Evolutionary conservation across 2,888 invertebrate genomes (phyloP).

Genomic region (Amorpha juglandis): DNA sequence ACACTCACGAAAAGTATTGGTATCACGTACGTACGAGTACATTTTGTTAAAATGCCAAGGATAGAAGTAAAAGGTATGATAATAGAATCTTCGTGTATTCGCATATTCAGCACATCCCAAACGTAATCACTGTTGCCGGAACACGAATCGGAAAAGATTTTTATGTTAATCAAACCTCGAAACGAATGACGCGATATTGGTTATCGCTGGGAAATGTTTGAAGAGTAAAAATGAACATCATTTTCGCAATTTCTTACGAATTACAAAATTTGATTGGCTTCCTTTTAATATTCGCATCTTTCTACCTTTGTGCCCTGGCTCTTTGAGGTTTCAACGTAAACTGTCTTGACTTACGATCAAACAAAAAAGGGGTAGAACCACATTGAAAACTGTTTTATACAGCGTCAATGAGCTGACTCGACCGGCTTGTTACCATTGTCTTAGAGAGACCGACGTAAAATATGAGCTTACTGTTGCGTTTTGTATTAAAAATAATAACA

Average conservation of each 20-base stretch:
- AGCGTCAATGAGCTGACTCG: no score
- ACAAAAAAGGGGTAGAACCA: no score
- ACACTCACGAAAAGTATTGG: conserved; percentile 25
- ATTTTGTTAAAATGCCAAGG: conserved; percentile 17
- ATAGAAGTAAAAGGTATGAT: conserved; percentile 1
- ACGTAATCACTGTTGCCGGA: not conserved
- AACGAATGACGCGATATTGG: not conserved
- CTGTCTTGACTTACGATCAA: no score
- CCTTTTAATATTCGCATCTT: not conserved
- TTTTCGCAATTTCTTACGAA: not conserved
- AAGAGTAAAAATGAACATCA: not conserved
- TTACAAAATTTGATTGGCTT: not conserved
- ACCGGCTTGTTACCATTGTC: no score
- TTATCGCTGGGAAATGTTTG: not conserved
- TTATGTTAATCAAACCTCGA: conserved; percentile 5
- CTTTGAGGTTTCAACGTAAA: no score
- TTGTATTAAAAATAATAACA: no score
- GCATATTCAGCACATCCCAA: not conserved
- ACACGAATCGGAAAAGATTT: not conserved
- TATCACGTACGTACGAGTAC: conserved; percentile 6
- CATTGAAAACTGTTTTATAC: no score
- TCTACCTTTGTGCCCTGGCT: no score
- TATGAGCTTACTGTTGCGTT: no score
- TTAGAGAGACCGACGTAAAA: no score
- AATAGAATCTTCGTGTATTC: conserved; percentile 6